A percentile compares a stretch with the other conserved stretches of the same genome.
Conservation (phyloP, 1,140 invertebrate species). For the Brevipalpus yothersi region DNA sequence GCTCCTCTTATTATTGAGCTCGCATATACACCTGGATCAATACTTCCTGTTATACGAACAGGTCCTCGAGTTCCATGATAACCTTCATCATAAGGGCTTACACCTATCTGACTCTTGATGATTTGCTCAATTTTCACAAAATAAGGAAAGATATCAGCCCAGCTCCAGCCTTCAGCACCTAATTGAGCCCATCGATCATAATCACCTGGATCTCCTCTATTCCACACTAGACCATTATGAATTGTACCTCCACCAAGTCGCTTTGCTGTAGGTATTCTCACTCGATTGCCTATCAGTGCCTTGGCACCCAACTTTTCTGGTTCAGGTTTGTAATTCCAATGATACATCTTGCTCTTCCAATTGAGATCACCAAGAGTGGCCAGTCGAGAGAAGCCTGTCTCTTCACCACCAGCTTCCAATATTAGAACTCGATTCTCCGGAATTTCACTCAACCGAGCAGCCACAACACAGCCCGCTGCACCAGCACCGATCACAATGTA, state of each 20-base stretch:
- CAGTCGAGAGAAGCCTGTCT: neutral
- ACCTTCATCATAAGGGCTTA: neutral
- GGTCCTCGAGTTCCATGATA: constrained; percentile 20
- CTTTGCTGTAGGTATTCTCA: constrained; percentile 5
- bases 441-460: neutral
- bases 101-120: neutral
- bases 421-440: neutral
- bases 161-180: constrained; percentile 79
- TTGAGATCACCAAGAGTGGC: neutral
- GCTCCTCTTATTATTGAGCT: constrained; percentile 26
- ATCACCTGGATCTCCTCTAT: constrained; percentile 67
- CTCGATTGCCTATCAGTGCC: constrained; percentile 27
- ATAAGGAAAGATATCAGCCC: constrained; percentile 50
- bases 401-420: neutral
- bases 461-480: neutral
- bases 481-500: neutral
- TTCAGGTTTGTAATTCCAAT: constrained; percentile 15
- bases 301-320: constrained; percentile 23
- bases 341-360: constrained; percentile 16
- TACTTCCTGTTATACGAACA: neutral
- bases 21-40: neutral
- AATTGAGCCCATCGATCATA: constrained; percentile 73
- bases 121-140: constrained; percentile 56
- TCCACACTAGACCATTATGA: constrained; percentile 80
- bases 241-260: constrained; percentile 49